Conservation (phyloP, 1,140 invertebrate genomes). For the Brachionus asplanchnoidis region DNA sequence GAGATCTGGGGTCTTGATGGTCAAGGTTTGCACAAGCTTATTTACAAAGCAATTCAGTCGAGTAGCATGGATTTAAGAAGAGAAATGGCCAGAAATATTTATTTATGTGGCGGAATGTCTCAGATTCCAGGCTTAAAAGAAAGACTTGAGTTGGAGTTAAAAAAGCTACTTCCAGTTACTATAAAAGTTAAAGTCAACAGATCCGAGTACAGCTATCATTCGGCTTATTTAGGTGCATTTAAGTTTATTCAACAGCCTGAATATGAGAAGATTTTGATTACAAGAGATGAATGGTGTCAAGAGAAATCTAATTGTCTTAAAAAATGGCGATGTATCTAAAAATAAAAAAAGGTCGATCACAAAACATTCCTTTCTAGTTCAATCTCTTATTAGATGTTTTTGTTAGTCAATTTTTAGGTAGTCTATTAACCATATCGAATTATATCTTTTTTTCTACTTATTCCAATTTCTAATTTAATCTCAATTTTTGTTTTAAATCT, state of each 20-base stretch:
- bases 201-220: slow-evolving; percentile 36
- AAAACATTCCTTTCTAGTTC: background rate
- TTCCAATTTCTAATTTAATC: background rate
- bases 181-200: slow-evolving; percentile 61
- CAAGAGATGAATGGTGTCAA: slow-evolving; percentile 5
- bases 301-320: background rate
- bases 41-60: slow-evolving; percentile 61
- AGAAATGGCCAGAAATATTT: slow-evolving; percentile 61
- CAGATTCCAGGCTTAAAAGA: slow-evolving; percentile 64
- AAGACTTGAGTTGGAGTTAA: slow-evolving; percentile 61
- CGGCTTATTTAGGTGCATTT: slow-evolving; percentile 22
- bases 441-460: background rate
- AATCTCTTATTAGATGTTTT: background rate
- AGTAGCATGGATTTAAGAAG: slow-evolving; percentile 61
- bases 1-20: slow-evolving; percentile 64
- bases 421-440: background rate
- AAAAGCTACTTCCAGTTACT: slow-evolving; percentile 61
- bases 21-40: slow-evolving; percentile 62
- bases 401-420: background rate
- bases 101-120: slow-evolving; percentile 62
- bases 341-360: background rate
- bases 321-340: slow-evolving; percentile 31
- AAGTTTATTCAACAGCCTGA: slow-evolving; percentile 13
- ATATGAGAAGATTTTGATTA: slow-evolving; percentile 10
- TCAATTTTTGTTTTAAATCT: slow-evolving; percentile 1